phyloP scores from a whole-genome alignment of 1,140 invertebrate species.

The Coenobita brevimanus region DNA sequence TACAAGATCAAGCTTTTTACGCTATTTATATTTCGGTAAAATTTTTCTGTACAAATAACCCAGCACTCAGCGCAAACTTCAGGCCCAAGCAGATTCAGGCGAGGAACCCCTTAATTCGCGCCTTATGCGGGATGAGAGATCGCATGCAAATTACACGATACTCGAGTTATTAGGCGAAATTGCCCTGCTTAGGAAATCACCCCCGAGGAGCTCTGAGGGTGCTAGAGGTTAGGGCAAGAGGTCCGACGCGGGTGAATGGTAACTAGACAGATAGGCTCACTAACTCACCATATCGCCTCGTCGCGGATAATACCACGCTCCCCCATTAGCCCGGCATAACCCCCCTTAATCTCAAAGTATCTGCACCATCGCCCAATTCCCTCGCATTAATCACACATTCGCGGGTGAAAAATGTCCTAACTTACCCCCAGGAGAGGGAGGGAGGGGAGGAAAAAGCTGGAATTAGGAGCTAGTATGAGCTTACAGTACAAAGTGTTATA shows the following conservation, averaged over 20 bases:
- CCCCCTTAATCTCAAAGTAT: constrained; percentile 1
- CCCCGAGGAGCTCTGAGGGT: background rate
- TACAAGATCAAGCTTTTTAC: too few species aligned
- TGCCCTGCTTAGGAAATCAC: constrained; percentile 24
- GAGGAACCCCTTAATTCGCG: constrained; percentile 33
- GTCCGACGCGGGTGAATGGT: background rate
- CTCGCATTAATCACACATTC: constrained; percentile 11
- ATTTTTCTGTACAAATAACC: too few species aligned
- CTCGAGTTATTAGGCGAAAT: constrained; percentile 24
- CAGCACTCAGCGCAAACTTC: too few species aligned
- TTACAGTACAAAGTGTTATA: constrained; percentile 40
- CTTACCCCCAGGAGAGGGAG: background rate
- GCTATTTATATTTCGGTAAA: too few species aligned
- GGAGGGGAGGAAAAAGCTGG: background rate
- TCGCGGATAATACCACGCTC: background rate
- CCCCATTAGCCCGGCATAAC: background rate
- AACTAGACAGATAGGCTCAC: background rate
- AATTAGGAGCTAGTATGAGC: constrained; percentile 4
- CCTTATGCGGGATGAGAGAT: constrained; percentile 41
- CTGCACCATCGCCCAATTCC: constrained; percentile 5
- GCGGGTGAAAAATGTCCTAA: background rate
- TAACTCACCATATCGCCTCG: background rate
- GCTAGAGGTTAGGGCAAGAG: background rate
- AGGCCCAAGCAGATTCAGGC: background rate
- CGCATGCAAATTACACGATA: constrained; percentile 52